phyloP scores from a whole-genome alignment of 2,113 vertebrate species.

The Galeopterus variegatus region DNA sequence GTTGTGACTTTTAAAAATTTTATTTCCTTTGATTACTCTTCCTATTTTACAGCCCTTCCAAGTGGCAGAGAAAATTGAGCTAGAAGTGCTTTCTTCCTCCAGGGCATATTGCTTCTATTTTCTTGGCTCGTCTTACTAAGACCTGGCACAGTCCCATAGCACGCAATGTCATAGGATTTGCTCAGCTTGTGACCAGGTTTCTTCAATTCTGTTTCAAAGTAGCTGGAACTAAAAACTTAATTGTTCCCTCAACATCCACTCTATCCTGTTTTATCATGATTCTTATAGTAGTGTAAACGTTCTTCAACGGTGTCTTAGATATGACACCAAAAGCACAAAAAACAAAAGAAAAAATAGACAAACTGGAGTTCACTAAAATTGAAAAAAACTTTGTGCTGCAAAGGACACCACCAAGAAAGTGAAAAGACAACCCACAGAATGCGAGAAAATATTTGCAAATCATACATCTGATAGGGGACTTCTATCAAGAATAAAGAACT shows the following conservation, averaged over 20 bases:
- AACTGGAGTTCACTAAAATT: not conserved
- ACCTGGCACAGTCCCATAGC: not conserved
- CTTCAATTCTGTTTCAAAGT: not conserved
- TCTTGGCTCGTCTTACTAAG: not conserved
- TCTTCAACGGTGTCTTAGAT: not conserved
- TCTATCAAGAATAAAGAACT: not conserved
- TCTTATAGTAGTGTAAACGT: not conserved
- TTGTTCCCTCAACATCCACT: not conserved
- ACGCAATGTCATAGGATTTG: not conserved
- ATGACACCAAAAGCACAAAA: not conserved
- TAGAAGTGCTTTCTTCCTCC: not conserved
- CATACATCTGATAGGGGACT: not conserved
- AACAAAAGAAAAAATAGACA: not conserved
- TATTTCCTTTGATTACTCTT: not conserved
- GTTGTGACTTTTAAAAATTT: not conserved
- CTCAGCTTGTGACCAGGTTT: not conserved
- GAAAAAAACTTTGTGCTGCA: not conserved
- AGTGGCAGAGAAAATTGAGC: not conserved
- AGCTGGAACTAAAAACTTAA: not conserved
- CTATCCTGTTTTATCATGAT: not conserved
- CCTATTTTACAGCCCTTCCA: not conserved
- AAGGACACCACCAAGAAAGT: not conserved
- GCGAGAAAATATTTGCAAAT: conserved; percentile 3
- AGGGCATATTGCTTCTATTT: not conserved
- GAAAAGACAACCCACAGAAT: not conserved